Percentiles rank a stretch among this genome's conserved stretches.
Conservation (phyloP, 2,888 invertebrate genomes). For the Napeogenes inachia region DNA sequence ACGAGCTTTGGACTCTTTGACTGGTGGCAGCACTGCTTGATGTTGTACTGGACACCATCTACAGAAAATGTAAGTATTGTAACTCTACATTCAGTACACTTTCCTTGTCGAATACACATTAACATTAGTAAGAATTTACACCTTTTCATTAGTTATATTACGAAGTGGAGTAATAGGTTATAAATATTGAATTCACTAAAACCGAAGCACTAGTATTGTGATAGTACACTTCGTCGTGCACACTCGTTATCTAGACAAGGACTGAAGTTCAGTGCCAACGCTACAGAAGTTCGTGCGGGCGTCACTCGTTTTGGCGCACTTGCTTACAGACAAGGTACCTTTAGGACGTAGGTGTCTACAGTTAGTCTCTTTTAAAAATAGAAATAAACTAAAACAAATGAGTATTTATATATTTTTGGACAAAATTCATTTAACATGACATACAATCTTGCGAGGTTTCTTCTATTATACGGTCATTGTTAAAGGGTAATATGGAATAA, state of each 20-base stretch:
- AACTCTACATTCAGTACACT: neutral
- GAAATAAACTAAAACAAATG: conserved; percentile 27
- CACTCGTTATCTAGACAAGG: conserved; percentile 68
- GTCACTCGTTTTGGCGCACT: conserved; percentile 74
- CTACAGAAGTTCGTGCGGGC: conserved; percentile 59
- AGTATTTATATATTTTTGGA: conserved; percentile 20
- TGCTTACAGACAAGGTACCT: conserved; percentile 35
- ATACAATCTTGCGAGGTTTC: too few species aligned
- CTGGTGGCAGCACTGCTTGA: conserved; percentile 78
- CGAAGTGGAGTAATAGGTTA: neutral
- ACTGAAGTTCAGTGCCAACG: conserved; percentile 74
- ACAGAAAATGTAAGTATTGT: conserved; percentile 22
- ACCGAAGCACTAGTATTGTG: conserved; percentile 28
- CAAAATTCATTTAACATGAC: conserved; percentile 20
- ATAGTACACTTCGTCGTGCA: conserved; percentile 45
- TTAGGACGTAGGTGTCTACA: conserved; percentile 60
- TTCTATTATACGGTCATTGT: neutral
- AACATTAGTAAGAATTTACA: neutral
- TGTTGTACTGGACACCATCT: conserved; percentile 77
- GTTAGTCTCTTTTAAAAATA: conserved; percentile 24
- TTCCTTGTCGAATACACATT: neutral
- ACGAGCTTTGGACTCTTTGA: conserved; percentile 78
- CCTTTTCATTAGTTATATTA: neutral
- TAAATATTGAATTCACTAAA: conserved; percentile 25
- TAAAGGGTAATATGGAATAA: neutral